Percentiles rank a stretch among this genome's conserved stretches.
Conservation (phyloP, 2,797 vertebrate genomes). For the Manis pentadactyla region DNA sequence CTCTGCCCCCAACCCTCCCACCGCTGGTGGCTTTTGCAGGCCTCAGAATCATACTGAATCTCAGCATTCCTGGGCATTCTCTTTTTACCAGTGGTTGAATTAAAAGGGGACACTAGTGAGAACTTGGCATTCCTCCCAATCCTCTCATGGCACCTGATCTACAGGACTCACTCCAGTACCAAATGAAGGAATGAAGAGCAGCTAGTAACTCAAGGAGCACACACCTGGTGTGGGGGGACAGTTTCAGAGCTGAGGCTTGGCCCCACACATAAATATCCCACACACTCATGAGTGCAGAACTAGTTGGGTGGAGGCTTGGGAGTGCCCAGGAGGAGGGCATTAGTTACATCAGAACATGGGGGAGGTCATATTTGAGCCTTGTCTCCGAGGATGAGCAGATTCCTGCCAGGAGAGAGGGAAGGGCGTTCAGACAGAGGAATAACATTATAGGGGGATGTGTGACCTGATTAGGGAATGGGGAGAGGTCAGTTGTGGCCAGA, state of each 20-base stretch:
- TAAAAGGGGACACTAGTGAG: neutral
- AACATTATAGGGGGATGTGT: neutral
- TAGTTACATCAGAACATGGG: neutral
- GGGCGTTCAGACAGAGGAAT: neutral
- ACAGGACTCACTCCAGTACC: neutral
- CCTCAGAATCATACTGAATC: neutral
- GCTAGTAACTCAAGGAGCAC: neutral
- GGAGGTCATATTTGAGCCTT: neutral
- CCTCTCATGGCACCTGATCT: neutral
- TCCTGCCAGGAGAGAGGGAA: neutral
- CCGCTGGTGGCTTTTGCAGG: neutral
- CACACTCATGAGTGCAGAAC: neutral
- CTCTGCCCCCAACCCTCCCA: no score
- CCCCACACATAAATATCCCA: neutral
- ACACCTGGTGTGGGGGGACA: neutral
- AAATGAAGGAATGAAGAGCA: neutral
- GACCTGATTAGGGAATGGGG: neutral
- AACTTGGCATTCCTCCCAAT: neutral
- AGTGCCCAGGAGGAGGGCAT: neutral
- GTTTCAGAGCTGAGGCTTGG: neutral
- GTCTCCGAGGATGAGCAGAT: neutral
- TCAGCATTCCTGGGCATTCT: neutral
- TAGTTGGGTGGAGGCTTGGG: neutral
- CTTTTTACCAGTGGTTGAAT: neutral
- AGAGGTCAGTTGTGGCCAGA: neutral